Evolutionary conservation across 2,113 vertebrate species (phyloP).

Genomic region (Sphyrna mokarran): DNA sequence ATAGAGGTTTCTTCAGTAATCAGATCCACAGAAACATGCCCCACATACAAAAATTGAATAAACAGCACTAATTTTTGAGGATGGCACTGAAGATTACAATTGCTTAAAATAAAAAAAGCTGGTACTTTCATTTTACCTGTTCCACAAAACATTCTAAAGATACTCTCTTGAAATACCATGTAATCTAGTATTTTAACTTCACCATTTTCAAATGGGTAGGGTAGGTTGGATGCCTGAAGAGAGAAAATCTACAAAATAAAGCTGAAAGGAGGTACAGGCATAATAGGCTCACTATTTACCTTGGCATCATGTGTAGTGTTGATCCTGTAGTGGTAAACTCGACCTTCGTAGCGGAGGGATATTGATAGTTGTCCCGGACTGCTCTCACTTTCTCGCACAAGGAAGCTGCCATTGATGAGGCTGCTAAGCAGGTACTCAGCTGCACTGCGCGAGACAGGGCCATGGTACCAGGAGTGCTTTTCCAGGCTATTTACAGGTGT

Average conservation of each 20-base stretch:
- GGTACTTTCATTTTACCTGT: neutral
- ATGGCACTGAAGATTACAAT: neutral
- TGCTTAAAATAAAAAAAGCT: neutral
- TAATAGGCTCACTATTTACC: slow-evolving; percentile 56
- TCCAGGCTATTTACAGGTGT: slow-evolving; percentile 97
- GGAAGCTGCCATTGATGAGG: slow-evolving; percentile 94
- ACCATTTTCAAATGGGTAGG: neutral
- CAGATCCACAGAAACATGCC: neutral
- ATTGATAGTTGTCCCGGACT: slow-evolving; percentile 95
- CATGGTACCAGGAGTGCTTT: slow-evolving; percentile 98
- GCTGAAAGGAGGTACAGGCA: neutral
- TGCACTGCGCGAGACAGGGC: slow-evolving; percentile 89
- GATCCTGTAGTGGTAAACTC: slow-evolving; percentile 98
- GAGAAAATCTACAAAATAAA: neutral
- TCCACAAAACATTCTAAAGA: neutral
- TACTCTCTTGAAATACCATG: neutral
- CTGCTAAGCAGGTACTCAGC: slow-evolving; percentile 94
- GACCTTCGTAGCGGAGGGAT: slow-evolving; percentile 91
- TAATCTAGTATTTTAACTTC: neutral
- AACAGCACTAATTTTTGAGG: neutral
- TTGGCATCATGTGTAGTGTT: slow-evolving; percentile 87
- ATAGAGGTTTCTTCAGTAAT: neutral
- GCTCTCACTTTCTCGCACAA: slow-evolving; percentile 96
- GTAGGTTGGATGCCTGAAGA: neutral
- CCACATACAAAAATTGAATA: neutral